phyloP scores from a whole-genome alignment of 1,140 invertebrate genomes.

The Dysdera silvatica region DNA sequence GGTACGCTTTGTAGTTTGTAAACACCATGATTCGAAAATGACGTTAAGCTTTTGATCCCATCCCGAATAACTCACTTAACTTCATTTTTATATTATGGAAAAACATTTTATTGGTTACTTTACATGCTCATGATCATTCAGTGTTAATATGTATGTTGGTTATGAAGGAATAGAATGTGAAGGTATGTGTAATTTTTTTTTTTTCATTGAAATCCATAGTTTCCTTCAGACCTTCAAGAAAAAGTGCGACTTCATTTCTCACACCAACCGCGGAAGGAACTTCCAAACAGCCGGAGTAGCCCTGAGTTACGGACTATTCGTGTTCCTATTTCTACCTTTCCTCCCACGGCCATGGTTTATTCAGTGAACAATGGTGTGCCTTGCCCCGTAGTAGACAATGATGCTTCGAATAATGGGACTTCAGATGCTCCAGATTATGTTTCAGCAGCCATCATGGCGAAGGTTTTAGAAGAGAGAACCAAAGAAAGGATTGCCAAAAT shows the following conservation, averaged over 20 bases:
- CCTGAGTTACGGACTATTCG: slow-evolving; percentile 49
- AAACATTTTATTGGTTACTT: no score
- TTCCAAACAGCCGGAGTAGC: slow-evolving; percentile 12
- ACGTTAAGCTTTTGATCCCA: no score
- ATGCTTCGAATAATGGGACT: slow-evolving; percentile 22
- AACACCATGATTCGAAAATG: no score
- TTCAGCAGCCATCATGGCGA: slow-evolving; percentile 84
- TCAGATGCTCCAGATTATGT: slow-evolving; percentile 60
- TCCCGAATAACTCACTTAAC: no score
- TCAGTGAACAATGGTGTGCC: slow-evolving; percentile 57
- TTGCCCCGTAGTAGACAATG: not conserved
- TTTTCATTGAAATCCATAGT: slow-evolving; percentile 51
- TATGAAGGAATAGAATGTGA: no score
- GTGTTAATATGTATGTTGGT: no score
- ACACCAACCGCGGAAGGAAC: slow-evolving; percentile 6
- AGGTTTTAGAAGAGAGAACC: slow-evolving; percentile 76
- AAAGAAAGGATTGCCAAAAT: slow-evolving; percentile 57
- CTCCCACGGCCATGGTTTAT: slow-evolving; percentile 80
- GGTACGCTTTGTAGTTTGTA: no score
- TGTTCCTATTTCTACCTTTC: slow-evolving; percentile 73
- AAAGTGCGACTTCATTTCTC: slow-evolving; percentile 56
- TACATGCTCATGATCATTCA: no score
- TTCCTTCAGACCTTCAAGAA: slow-evolving; percentile 80
- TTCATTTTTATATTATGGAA: no score
- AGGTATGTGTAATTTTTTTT: not conserved